Percentiles rank a stretch among this genome's conserved stretches.
These are phyloP conservation scores for Solenopsis invicta DNA, from an alignment of 1,140 invertebrate species.

Conservation along the genomic window DNA sequence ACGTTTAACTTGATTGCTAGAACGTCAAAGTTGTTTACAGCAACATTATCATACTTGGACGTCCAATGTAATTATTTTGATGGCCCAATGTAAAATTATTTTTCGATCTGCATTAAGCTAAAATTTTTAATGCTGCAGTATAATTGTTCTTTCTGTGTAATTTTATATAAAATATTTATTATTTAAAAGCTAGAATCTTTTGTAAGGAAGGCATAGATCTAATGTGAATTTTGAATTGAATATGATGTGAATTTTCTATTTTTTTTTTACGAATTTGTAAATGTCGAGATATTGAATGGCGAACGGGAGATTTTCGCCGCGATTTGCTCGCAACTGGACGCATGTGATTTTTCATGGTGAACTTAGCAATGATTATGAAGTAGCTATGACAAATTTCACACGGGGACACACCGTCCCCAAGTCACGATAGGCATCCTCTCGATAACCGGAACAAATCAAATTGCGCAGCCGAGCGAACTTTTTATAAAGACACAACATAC, in stretches of 20 bases:
- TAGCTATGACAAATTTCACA: constrained; percentile 51
- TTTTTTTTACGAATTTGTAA: constrained; percentile 34
- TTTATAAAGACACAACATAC: constrained; percentile 48
- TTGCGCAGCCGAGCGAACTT: constrained; percentile 61
- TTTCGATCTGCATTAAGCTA: too few relatives aligned
- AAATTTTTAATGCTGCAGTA: too few relatives aligned
- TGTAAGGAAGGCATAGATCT: constrained; percentile 26
- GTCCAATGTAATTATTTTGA: too few relatives aligned
- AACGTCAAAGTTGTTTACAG: too few relatives aligned
- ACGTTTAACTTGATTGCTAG: too few relatives aligned
- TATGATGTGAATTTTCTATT: constrained; percentile 12
- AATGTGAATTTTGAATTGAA: constrained; percentile 1
- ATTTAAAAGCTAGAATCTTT: background rate
- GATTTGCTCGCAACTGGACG: constrained; percentile 47
- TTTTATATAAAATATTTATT: constrained; percentile 38
- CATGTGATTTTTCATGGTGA: constrained; percentile 1
- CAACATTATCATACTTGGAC: too few relatives aligned
- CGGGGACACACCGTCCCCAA: constrained; percentile 13
- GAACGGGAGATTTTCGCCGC: constrained; percentile 21
- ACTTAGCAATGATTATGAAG: constrained; percentile 61
- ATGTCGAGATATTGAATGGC: background rate
- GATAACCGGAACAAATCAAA: constrained; percentile 69
- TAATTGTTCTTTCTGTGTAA: background rate
- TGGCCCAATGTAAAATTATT: too few relatives aligned
- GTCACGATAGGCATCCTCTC: constrained; percentile 26